A percentile compares a stretch with the other conserved stretches of the same genome.
Evolutionary conservation across 2,888 invertebrate species (phyloP).

Genomic region (Callosobruchus maculatus): DNA sequence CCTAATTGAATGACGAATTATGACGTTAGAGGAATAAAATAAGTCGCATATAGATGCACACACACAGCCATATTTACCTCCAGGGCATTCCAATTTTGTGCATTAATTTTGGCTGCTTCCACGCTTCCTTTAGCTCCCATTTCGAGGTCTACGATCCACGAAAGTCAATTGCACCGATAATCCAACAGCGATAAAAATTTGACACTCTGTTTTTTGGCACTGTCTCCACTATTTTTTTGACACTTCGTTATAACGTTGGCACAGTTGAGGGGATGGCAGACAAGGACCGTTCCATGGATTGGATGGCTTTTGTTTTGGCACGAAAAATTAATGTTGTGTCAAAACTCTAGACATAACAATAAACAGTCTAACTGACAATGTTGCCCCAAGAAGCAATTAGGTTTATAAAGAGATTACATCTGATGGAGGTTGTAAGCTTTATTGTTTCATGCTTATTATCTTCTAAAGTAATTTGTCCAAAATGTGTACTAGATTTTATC

Average conservation of each 20-base stretch:
- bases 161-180: too few species aligned
- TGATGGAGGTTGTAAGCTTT: too few species aligned
- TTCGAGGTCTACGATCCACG: conserved; percentile 29
- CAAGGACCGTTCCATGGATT: neutral
- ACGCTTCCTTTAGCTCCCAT: conserved; percentile 83
- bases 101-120: conserved; percentile 76
- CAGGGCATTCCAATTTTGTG: conserved; percentile 56
- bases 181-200: neutral
- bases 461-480: too few species aligned
- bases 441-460: too few species aligned
- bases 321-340: too few species aligned
- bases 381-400: too few species aligned
- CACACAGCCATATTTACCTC: conserved; percentile 57
- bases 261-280: neutral
- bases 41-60: neutral
- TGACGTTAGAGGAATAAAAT: neutral
- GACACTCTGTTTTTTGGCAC: conserved; percentile 5
- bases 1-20: too few species aligned
- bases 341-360: too few species aligned
- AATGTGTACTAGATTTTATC: too few species aligned
- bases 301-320: too few species aligned
- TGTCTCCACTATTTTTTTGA: conserved; percentile 12
- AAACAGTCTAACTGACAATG: too few species aligned
- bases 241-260: conserved; percentile 10
- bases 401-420: too few species aligned